Base-by-base conservation (phyloP, 37 sponge, comb jelly and placozoan species). In the Amphimedon queenslandica region DNA sequence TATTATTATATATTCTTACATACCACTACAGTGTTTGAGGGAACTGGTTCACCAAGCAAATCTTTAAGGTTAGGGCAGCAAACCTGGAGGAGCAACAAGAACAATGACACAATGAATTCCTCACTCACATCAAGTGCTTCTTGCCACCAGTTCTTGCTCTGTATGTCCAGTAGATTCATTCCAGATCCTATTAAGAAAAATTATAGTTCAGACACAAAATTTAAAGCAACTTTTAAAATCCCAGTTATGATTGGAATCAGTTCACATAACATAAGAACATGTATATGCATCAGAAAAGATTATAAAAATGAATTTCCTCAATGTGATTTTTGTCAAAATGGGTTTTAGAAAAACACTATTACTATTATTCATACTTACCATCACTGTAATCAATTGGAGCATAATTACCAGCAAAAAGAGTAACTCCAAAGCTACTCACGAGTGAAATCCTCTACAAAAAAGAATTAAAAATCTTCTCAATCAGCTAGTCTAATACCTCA, bases 111-210 rank as follows among this genome's bases (percentile, higher is more conserved):
- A 25, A 77, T 58, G 1, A 63, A n/a, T 76, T 27, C 4, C 6
- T 33, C 32, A 47, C 84, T 69, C 42, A 89, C 85, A 66, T 91
- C 84, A 39, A 92, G 42, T 36, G 88, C 88, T 8, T 42, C 21
- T 13, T 72, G 74, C 64, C 85, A 84, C 91, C 90, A 96, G 16
- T 80, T 55, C 65, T 77, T 93, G n/a, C 72, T 77, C 16, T 73
- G 55, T 30, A 96, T 90, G 41, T 96, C 87, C 73, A 92, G 25
- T n/a, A 96, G 77, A 64, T 96, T 96, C 97, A 96, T 96, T 63
- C 97, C 97, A 39, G 97, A 96, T 5, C 96, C 93, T 92, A 47
- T 4, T n/a, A 21, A 66, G n/a, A n/a, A n/a, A n/a, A n/a, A n/a
- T n/a, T n/a, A n/a, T n/a, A n/a, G n/a, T n/a, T n/a, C n/a, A 42